phyloP scores from a whole-genome alignment of 2,113 vertebrate species.

The Phycodurus eques region DNA sequence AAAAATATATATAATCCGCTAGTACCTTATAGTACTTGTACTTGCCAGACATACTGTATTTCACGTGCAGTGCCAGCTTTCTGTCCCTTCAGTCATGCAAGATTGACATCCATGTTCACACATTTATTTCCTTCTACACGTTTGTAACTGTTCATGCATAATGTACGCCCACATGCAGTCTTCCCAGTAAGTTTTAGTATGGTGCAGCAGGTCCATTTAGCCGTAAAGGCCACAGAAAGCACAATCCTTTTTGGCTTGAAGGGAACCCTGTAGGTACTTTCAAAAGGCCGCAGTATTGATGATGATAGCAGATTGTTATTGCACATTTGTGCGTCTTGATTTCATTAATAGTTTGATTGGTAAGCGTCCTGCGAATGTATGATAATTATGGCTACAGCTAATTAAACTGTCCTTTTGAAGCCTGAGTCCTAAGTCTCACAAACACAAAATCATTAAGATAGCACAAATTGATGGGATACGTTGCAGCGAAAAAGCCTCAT shows the following conservation, averaged over 20 bases:
- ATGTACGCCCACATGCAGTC: not conserved
- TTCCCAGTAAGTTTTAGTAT: not conserved
- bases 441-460: conserved; percentile 4
- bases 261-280: not conserved
- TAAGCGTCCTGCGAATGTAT: not conserved
- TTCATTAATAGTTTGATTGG: conserved; percentile 1
- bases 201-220: not conserved
- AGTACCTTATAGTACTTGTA: too few species aligned
- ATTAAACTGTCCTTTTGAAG: not conserved
- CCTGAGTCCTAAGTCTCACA: not conserved
- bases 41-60: too few species aligned
- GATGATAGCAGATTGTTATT: not conserved
- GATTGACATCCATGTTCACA: too few species aligned
- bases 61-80: too few species aligned
- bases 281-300: not conserved
- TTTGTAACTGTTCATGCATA: not conserved
- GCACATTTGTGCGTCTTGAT: not conserved
- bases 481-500: not conserved
- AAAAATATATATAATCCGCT: too few species aligned
- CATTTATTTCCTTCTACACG: not conserved
- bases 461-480: not conserved
- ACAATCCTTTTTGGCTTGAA: not conserved
- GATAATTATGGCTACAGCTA: not conserved
- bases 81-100: too few species aligned
- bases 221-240: not conserved